Evolutionary conservation across 2,113 vertebrate genomes (phyloP).

Genomic region (Dendropsophus ebraccatus): DNA sequence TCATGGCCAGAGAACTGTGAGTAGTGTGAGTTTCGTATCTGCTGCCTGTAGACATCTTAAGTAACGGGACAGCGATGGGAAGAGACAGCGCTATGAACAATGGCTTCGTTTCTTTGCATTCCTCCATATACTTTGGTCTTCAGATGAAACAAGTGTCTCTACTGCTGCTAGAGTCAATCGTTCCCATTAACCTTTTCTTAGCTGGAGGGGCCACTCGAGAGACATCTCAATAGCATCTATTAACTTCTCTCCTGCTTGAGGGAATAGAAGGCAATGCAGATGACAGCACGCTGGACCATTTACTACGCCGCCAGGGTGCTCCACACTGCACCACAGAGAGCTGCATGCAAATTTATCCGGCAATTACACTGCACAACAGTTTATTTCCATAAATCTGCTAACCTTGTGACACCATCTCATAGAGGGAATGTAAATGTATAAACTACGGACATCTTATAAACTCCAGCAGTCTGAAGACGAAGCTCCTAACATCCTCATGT

Average conservation of each 20-base stretch:
- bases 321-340: background rate
- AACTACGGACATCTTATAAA: background rate
- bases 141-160: background rate
- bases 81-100: background rate
- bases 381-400: background rate
- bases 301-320: background rate
- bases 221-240: constrained; percentile 24
- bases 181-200: constrained; percentile 52
- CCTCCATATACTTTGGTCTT: background rate
- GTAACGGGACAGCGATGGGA: background rate
- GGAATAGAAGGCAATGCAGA: constrained; percentile 4
- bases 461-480: too few relatives aligned
- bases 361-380: constrained; percentile 12
- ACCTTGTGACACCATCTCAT: background rate
- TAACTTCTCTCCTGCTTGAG: constrained; percentile 2
- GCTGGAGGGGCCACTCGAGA: constrained; percentile 42
- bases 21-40: background rate
- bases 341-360: background rate
- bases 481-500: background rate
- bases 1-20: too few relatives aligned
- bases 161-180: constrained; percentile 38
- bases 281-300: constrained; percentile 8
- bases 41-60: background rate
- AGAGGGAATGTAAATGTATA: background rate
- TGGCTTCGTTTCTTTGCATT: background rate